Base-by-base conservation (phyloP, 2,888 invertebrate genomes). In the Caenorhabditis sp. region DNA sequence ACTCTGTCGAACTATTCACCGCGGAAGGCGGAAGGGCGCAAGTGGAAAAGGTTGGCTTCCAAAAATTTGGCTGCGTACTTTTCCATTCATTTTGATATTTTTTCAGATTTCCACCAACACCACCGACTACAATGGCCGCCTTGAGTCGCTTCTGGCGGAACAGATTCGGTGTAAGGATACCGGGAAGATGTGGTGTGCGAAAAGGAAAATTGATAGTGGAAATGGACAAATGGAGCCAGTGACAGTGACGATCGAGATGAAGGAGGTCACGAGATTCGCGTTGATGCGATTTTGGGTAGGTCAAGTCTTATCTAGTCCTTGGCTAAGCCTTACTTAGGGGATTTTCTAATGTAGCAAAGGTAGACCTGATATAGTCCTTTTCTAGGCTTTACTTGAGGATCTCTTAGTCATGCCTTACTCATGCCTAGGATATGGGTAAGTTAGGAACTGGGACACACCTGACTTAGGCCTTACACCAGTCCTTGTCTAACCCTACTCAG, bases 211-310 rank as follows among this genome's bases (percentile, higher is more conserved):
- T 15, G 47, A 47, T 40, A 2, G 11, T 2, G 32, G 9, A 32
- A 32, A 32, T 13, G n/a, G n/a, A n/a, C n/a, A n/a, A n/a, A 11
- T 13, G 40, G 40, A 40, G 13, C 44, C 58, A 24, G 37, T 79
- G 0, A 58, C 22, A 0, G 6, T 83, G 1, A 65, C 5, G 2
- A 40, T 77, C 26, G 56, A 70, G 24, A 13, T 79, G 62, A 20
- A 69, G 40, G 56, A 69, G 15, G 22, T n/a, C 0, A 24, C 37
- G 2, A 61, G 69, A 44, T 61, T 87, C n/a, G 90, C 90, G 22
- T 86, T 90, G 85, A 88, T 90, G n/a, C 72, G 90, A 24, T 84
- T 91, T 68, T 89, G 87, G 89, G 89, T 87, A 53, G 76, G 56
- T 40, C n/a, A n/a, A n/a, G n/a, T n/a, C n/a, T n/a, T n/a, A n/a